phyloP scores from a whole-genome alignment of 2,113 vertebrate genomes.

The Charadrius vociferus region DNA sequence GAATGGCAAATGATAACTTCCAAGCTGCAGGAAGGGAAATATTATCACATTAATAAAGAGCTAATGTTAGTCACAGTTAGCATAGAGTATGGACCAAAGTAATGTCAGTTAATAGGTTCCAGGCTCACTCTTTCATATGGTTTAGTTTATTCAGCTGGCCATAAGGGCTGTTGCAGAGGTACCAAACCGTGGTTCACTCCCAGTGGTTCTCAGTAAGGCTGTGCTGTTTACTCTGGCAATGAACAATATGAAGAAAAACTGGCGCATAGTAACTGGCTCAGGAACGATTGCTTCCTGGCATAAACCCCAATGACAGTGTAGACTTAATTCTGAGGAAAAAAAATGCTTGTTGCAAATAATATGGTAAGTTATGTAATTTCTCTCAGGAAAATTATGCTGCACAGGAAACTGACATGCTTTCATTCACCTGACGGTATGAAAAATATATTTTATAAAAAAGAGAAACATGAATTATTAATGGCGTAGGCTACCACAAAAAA shows the following conservation, averaged over 20 bases:
- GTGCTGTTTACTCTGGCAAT: neutral
- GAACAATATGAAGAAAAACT: neutral
- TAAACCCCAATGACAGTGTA: neutral
- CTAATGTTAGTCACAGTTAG: neutral
- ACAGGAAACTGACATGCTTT: neutral
- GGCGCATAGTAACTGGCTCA: neutral
- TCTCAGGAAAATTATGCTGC: neutral
- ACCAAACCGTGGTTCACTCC: neutral
- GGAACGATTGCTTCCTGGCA: neutral
- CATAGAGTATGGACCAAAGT: neutral
- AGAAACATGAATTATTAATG: neutral
- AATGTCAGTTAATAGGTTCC: neutral
- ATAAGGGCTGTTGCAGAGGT: neutral
- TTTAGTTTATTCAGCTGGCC: neutral
- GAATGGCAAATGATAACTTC: neutral
- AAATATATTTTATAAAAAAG: neutral
- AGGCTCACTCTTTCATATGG: neutral
- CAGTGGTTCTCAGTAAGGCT: neutral
- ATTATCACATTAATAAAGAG: neutral
- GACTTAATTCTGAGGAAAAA: neutral
- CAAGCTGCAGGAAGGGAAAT: neutral
- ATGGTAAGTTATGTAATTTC: neutral
- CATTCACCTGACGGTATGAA: neutral
- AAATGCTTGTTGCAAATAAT: neutral
- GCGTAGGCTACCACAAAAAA: neutral